Evolutionary conservation across 2,797 vertebrate species (phyloP).

Genomic region (Siniperca scherzeri): DNA sequence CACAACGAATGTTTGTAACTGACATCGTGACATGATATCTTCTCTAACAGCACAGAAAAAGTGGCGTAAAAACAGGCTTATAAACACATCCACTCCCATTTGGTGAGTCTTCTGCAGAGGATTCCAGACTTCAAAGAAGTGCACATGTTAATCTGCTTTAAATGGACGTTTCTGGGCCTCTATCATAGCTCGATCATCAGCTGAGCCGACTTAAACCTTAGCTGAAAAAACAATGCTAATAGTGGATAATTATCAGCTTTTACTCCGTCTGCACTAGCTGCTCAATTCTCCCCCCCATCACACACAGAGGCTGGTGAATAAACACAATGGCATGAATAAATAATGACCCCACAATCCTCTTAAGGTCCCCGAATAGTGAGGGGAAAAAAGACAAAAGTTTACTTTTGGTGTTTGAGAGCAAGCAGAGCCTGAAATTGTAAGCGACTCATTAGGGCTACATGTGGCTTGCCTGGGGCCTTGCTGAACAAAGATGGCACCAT

Average conservation of each 20-base stretch:
- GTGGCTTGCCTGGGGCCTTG: slow-evolving; percentile 78
- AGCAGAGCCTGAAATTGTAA: slow-evolving; percentile 85
- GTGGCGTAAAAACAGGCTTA: slow-evolving; percentile 59
- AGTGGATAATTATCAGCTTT: slow-evolving; percentile 83
- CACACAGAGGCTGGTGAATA: slow-evolving; percentile 80
- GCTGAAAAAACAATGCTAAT: slow-evolving; percentile 82
- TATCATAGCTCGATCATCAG: slow-evolving; percentile 72
- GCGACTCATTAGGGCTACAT: slow-evolving; percentile 85
- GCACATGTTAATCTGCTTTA: slow-evolving; percentile 79
- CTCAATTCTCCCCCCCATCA: slow-evolving; percentile 70
- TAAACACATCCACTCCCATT: slow-evolving; percentile 68
- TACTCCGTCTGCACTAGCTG: slow-evolving; percentile 69
- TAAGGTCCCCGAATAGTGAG: slow-evolving; percentile 80
- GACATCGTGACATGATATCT: slow-evolving; percentile 53
- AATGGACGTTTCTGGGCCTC: slow-evolving; percentile 70
- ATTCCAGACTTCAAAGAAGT: slow-evolving; percentile 74
- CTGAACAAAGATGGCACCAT: slow-evolving; percentile 79
- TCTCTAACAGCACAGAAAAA: slow-evolving; percentile 46
- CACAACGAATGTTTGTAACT: slow-evolving; percentile 40
- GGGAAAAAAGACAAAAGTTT: slow-evolving; percentile 81
- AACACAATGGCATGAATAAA: slow-evolving; percentile 87
- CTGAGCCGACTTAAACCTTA: slow-evolving; percentile 73
- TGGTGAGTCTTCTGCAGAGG: slow-evolving; percentile 54
- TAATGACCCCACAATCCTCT: slow-evolving; percentile 84
- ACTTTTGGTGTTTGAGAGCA: slow-evolving; percentile 85